A percentile compares a stretch with the other conserved stretches of the same genome.
Conservation (phyloP, 2,113 vertebrate species). For the Asarcornis scutulata region DNA sequence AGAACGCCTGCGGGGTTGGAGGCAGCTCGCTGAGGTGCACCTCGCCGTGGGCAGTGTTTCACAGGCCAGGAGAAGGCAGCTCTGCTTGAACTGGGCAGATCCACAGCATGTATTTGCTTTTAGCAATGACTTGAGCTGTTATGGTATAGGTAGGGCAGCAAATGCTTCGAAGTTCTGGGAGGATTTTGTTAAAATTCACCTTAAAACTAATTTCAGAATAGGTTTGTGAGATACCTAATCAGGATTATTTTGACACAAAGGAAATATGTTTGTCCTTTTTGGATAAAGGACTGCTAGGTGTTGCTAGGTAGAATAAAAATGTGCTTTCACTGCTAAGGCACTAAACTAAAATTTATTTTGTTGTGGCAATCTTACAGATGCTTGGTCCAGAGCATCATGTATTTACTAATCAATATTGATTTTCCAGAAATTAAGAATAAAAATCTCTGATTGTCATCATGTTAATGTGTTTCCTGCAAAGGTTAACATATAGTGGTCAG, state of each 20-base stretch:
- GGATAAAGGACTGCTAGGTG: background rate
- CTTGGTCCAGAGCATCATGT: background rate
- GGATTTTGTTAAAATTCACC: background rate
- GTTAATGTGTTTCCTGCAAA: background rate
- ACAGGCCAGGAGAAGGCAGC: background rate
- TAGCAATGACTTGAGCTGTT: background rate
- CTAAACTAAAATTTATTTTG: background rate
- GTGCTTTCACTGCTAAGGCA: background rate
- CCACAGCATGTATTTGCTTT: background rate
- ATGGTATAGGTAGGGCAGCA: background rate
- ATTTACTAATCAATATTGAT: background rate
- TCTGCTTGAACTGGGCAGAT: background rate
- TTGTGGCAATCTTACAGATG: background rate
- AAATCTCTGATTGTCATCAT: rapidly evolving
- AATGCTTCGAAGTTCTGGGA: background rate
- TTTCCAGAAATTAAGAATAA: background rate
- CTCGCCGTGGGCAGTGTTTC: background rate
- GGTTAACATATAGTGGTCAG: background rate
- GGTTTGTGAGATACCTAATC: background rate
- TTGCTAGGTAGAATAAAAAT: background rate
- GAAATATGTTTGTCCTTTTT: background rate
- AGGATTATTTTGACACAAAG: background rate
- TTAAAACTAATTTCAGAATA: background rate
- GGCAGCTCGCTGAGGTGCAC: background rate
- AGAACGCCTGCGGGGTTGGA: background rate